Evolutionary conservation across 2,113 vertebrate species (phyloP).

Genomic region (Hymenochirus boettgeri): DNA sequence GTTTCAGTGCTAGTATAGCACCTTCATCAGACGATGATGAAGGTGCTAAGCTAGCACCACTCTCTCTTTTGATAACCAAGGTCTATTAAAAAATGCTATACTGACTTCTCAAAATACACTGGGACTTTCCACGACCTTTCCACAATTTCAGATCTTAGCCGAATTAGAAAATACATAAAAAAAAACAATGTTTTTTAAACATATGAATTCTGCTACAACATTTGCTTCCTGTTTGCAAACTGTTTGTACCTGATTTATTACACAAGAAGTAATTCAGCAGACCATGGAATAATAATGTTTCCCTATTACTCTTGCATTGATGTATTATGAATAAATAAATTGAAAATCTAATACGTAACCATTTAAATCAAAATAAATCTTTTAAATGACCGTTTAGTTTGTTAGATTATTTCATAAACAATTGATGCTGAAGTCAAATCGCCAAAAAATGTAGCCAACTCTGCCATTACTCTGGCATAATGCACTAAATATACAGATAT

Average conservation of each 20-base stretch:
- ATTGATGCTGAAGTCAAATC: conserved; percentile 24
- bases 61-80: too few relatives aligned
- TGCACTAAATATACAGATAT: too few relatives aligned
- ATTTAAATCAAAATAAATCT: conserved; percentile 16
- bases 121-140: too few relatives aligned
- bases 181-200: too few relatives aligned
- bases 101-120: too few relatives aligned
- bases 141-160: too few relatives aligned
- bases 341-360: neutral
- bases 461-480: conserved; percentile 6
- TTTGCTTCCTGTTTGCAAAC: conserved; percentile 10
- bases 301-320: conserved; percentile 9
- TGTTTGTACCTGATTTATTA: conserved; percentile 23
- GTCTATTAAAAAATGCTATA: too few relatives aligned
- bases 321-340: conserved; percentile 6
- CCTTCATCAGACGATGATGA: too few relatives aligned
- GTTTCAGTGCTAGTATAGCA: too few relatives aligned
- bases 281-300: conserved; percentile 17
- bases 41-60: too few relatives aligned
- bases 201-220: too few relatives aligned
- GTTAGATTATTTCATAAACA: conserved; percentile 13
- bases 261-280: conserved; percentile 10
- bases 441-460: neutral
- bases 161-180: too few relatives aligned
- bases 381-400: conserved; percentile 13